A percentile compares a stretch with the other conserved stretches of the same genome.
Evolutionary conservation across 2,888 invertebrate species (phyloP).

Genomic region (Empis livida): DNA sequence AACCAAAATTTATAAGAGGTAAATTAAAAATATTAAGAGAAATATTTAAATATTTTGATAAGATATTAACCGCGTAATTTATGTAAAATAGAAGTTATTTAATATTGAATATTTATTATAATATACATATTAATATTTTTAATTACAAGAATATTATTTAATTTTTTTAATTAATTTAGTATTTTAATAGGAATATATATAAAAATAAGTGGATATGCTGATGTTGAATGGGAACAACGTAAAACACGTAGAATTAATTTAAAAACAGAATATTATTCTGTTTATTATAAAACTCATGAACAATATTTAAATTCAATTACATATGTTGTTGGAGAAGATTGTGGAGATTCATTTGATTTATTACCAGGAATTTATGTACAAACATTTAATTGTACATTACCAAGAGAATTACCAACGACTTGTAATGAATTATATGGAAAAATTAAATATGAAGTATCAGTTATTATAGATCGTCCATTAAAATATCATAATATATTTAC

Average conservation of each 20-base stretch:
- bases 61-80: too few relatives aligned
- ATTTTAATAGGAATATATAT: conserved; percentile 23
- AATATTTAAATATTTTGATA: too few relatives aligned
- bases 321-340: conserved; percentile 14
- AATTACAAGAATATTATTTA: too few relatives aligned
- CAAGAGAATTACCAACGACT: conserved; percentile 53
- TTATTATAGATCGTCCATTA: conserved; percentile 68
- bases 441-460: conserved; percentile 63
- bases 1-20: conserved; percentile 11
- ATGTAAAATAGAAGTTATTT: too few relatives aligned
- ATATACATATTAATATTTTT: too few relatives aligned
- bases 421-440: conserved; percentile 61
- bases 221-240: conserved; percentile 25
- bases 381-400: conserved; percentile 12
- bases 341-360: conserved; percentile 48
- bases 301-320: conserved; percentile 27
- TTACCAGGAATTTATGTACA: conserved; percentile 42
- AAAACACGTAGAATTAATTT: conserved; percentile 19
- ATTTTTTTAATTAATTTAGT: not conserved
- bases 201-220: conserved; percentile 28
- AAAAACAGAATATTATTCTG: conserved; percentile 22
- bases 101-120: too few relatives aligned
- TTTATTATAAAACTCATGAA: conserved; percentile 24
- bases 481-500: conserved; percentile 46
- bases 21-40: not conserved